Conservation (phyloP, 1,140 invertebrate species). For the Aphelenchoides besseyi region DNA sequence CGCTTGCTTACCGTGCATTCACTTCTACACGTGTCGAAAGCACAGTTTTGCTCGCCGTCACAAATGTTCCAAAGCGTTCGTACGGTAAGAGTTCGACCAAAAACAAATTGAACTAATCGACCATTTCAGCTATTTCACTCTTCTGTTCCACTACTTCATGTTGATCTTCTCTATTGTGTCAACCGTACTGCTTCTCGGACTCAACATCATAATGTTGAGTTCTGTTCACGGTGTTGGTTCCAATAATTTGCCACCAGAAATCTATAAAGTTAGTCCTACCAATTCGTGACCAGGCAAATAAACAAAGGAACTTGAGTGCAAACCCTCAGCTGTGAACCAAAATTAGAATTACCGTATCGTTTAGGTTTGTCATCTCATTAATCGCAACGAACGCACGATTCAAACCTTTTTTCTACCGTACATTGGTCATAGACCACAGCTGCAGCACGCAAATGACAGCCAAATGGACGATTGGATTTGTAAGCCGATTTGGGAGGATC, state of each 20-base stretch:
- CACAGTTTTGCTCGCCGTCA: conserved; percentile 53
- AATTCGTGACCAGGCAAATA: no score
- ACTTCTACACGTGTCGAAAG: conserved; percentile 50
- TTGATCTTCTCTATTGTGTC: conserved; percentile 46
- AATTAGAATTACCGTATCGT: conserved; percentile 1
- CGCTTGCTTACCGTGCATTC: conserved; percentile 49
- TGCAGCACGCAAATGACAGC: not conserved
- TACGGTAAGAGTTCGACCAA: conserved; percentile 29
- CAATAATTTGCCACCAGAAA: conserved; percentile 54
- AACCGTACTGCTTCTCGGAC: conserved; percentile 32
- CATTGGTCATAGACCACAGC: not conserved
- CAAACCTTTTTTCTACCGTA: conserved; percentile 26
- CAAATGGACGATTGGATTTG: conserved; percentile 21
- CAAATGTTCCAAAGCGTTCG: conserved; percentile 48
- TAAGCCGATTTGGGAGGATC: conserved; percentile 47
- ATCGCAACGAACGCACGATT: conserved; percentile 17
- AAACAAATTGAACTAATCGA: not conserved
- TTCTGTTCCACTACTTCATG: conserved; percentile 53
- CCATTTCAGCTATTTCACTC: conserved; percentile 42
- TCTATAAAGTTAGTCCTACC: conserved; percentile 28
- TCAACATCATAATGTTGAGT: conserved; percentile 48
- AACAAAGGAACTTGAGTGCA: no score
- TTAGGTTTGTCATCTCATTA: conserved; percentile 31
- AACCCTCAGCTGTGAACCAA: no score
- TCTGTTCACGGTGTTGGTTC: conserved; percentile 55